Evolutionary conservation across 2,888 invertebrate species (phyloP).

Genomic region (Aporophyla lueneburgensis): DNA sequence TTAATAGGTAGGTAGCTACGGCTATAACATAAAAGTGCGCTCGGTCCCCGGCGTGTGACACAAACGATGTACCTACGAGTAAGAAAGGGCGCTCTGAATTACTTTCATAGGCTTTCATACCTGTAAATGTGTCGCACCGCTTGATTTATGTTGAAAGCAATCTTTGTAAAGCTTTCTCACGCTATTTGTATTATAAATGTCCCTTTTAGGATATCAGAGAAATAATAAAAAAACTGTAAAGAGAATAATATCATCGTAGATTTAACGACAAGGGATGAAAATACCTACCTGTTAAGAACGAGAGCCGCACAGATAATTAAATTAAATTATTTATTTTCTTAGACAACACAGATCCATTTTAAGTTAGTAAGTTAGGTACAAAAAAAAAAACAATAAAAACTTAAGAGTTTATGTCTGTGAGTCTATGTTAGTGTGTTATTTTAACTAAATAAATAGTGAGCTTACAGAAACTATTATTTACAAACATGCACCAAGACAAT

Average conservation of each 20-base stretch:
- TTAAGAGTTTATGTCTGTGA: no score
- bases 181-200: conserved; percentile 41
- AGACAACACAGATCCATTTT: no score
- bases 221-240: conserved; percentile 7
- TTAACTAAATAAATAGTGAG: no score
- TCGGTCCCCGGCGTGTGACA: background rate
- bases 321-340: no score
- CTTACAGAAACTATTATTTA: no score
- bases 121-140: conserved; percentile 40
- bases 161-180: conserved; percentile 31
- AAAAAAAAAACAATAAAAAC: no score
- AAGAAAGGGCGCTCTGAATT: conserved; percentile 20
- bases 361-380: no score
- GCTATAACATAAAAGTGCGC: background rate
- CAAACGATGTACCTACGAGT: background rate
- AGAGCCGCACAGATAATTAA: background rate
- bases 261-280: background rate
- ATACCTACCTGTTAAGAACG: no score
- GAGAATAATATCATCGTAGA: conserved; percentile 1
- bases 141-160: conserved; percentile 49
- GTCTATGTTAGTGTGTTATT: no score
- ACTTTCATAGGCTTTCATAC: conserved; percentile 42
- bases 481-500: no score
- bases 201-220: conserved; percentile 1
- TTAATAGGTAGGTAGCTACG: background rate